Evolutionary conservation across 2,888 invertebrate genomes (phyloP), one percentile per base, ranked within the genome.

Genomic region (Subacronicta megacephala): DNA sequence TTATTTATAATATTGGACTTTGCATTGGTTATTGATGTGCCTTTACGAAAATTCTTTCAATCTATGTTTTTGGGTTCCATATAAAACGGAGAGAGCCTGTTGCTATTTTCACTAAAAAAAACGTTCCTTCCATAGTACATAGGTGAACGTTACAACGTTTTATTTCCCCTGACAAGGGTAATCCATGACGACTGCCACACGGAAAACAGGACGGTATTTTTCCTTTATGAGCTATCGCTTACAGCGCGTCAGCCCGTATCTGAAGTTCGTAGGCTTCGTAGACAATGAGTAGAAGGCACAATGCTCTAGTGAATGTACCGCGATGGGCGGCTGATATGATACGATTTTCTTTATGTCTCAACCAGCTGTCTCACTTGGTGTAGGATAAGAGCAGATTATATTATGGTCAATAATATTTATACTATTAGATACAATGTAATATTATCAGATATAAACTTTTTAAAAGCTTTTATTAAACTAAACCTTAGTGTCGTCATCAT

Each of bases 311-410:
- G 45, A 57, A 66, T 36, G 49, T 29, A 42, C 23, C 36, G 41
- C 20, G 40, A 54, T 53, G 31, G 37, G 6, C 10, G 18, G 18
- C 16, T 54, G 45, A 42, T 50, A 36, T 52, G 50, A 56, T 63
- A 40, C 37, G 23, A 57, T 36, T 52, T 45, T 31, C 51, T 63
- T 46, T 53, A 54, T 49, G 26, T 42, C 49, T 35, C 0, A 15
- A 51, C 13, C 55, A 51, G 45, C 69, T 58, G 55, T 52, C 33
- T 23, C 20, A 18, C 15, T 33, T 26, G 37, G 10, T 17, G 15
- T 42, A 13, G 10, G 10, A n/a, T 35, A 10, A 35, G 20, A 20
- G 15, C 18, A 49, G 43, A 57, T 58, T 57, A 50, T 43, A 37
- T 33, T 23, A 41, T 36, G 35, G 18, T 44, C 15, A 43, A 31